Evolutionary conservation across 1,140 invertebrate species (phyloP).

Genomic region (Muscidifurax raptorellus): DNA sequence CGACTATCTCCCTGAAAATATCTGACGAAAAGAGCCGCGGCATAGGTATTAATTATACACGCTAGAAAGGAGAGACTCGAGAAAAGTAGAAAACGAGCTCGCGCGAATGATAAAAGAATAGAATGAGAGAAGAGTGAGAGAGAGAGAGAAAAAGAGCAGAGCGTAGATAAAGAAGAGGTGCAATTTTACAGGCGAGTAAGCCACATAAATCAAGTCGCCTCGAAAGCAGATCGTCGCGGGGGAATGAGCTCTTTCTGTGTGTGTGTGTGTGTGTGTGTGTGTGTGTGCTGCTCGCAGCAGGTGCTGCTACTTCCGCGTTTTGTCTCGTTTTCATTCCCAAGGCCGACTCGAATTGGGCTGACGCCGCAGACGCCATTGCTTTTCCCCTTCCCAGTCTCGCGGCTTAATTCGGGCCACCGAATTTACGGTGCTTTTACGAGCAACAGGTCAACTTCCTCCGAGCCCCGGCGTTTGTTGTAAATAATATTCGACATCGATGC

Average conservation of each 20-base stretch:
- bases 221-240: slow-evolving; percentile 33
- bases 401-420: slow-evolving; percentile 41
- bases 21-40: not conserved
- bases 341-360: slow-evolving; percentile 8
- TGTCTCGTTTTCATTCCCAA: slow-evolving; percentile 38
- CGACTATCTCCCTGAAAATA: not conserved
- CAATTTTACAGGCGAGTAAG: slow-evolving; percentile 17
- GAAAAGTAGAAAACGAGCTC: no score
- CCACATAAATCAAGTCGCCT: slow-evolving; percentile 25
- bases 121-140: not conserved
- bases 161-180: not conserved
- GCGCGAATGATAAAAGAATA: no score
- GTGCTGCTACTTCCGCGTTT: slow-evolving; percentile 39
- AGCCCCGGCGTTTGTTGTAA: not conserved
- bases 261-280: no score
- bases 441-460: slow-evolving; percentile 50
- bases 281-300: not conserved
- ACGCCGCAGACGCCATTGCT: not conserved
- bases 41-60: not conserved
- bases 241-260: slow-evolving; percentile 29
- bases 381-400: no score
- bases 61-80: no score
- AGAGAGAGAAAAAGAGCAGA: not conserved
- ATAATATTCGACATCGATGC: not conserved
- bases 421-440: slow-evolving; percentile 57